Evolutionary conservation across 2,113 vertebrate species (phyloP).

Genomic region (Paramisgurnus dabryanus): DNA sequence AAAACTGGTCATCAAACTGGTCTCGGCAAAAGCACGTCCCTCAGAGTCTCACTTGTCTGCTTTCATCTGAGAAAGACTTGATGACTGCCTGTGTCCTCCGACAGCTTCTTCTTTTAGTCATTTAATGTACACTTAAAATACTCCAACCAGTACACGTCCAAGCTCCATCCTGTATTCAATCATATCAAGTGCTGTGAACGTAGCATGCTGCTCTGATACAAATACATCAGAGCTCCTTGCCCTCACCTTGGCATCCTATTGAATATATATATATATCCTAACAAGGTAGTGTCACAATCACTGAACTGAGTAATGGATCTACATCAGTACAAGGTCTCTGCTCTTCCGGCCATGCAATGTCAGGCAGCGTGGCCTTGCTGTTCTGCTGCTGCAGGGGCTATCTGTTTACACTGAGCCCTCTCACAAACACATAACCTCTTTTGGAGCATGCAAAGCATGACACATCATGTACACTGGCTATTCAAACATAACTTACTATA

Average conservation of each 20-base stretch:
- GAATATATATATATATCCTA: slow-evolving; percentile 19
- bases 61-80: slow-evolving; percentile 27
- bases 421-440: background rate
- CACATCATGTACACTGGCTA: background rate
- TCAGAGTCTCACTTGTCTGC: slow-evolving; percentile 32
- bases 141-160: slow-evolving; percentile 6
- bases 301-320: slow-evolving; percentile 45
- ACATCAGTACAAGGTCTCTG: slow-evolving; percentile 39
- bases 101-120: slow-evolving; percentile 10
- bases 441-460: background rate
- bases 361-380: slow-evolving; percentile 26
- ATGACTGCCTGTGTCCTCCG: slow-evolving; percentile 7
- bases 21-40: background rate
- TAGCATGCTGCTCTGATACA: background rate
- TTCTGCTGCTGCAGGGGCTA: background rate
- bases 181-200: slow-evolving; percentile 15
- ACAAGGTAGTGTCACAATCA: slow-evolving; percentile 39
- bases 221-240: slow-evolving; percentile 28
- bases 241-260: slow-evolving; percentile 37
- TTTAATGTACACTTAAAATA: slow-evolving; percentile 21
- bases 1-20: background rate
- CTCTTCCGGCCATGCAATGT: slow-evolving; percentile 35
- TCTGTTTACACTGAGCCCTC: slow-evolving; percentile 21
- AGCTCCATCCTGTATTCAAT: background rate
- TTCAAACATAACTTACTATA: slow-evolving; percentile 1